Conservation (phyloP, 2,888 invertebrate species). For the Pyrocoelia pectoralis region DNA sequence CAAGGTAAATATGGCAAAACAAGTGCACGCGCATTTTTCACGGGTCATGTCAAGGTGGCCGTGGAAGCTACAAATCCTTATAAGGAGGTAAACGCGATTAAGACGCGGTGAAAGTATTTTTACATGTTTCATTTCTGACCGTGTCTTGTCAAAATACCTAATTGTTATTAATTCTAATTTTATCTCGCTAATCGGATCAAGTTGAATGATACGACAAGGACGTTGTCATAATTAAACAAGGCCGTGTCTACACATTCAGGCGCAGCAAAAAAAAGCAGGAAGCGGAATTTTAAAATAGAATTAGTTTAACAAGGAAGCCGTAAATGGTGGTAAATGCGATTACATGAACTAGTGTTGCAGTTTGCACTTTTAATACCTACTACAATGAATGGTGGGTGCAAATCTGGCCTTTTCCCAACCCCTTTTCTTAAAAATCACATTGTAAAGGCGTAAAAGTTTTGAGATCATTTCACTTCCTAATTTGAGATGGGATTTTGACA, state of each 20-base stretch:
- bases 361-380: no score
- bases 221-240: not conserved
- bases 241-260: not conserved
- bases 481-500: no score
- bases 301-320: not conserved
- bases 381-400: no score
- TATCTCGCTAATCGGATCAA: not conserved
- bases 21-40: constrained; percentile 38
- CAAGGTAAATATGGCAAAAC: constrained; percentile 26
- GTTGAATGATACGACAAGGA: not conserved
- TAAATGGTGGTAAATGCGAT: not conserved
- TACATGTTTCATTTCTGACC: not conserved
- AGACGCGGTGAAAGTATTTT: constrained; percentile 45
- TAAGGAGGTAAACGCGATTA: constrained; percentile 48
- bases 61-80: constrained; percentile 47
- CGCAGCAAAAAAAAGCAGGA: not conserved
- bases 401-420: no score
- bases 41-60: constrained; percentile 48
- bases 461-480: no score
- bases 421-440: no score
- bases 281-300: not conserved
- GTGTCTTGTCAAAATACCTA: constrained; percentile 7
- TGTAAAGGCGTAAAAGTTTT: no score
- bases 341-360: no score
- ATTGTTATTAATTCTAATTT: constrained; percentile 6